Base-by-base conservation (phyloP, 1,140 invertebrate genomes). In the Pseudomyrmex pallidus region DNA sequence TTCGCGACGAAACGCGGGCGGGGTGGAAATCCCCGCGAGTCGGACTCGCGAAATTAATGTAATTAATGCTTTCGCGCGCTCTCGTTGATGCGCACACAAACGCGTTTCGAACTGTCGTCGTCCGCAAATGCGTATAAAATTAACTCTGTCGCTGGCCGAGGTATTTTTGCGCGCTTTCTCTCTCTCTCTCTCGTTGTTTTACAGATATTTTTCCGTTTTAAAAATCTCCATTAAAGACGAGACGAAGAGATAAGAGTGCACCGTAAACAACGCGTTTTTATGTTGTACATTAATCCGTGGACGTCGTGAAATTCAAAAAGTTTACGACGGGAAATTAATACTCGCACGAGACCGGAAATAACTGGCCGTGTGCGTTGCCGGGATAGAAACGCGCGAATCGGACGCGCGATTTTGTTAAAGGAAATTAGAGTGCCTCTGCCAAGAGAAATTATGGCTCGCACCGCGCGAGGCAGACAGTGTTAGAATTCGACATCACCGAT, bases 401-500 rank as follows among this genome's bases (percentile, higher is more conserved):
- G 7, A 35, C 7, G 35, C 35, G 57, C 63, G 76, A 78, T 70
- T 78, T 57, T 70, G 54, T 78, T 57, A 48, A 57, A 59, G 76
- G 76, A 80, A 80, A 80, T 80, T 72, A 80, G 76, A n/a, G 66
- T 25, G 54, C 52, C 64, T 35, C 64, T 35, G 76, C 20, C 52
- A 57, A 50, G 66, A 59, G 76, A 50, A 80, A 80, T 80, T 80
- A 80, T 80, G 66, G 54, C 54, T 70, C 54, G 61, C 22, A 25
- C 61, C n/a, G 48, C n/a, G 48, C 61, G 44, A 35, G 5, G 5
- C 35, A 7, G 35, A 15, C 12, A 48, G 35, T 70, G 64, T 78
- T 44, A 64, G 20, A 48, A 70, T 70, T 54, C 56, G 64, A 70
- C 76, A 80, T 80, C 57, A 35, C 15, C 64, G 76, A 78, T 78